Base-by-base conservation (phyloP, 2,113 vertebrate species). In the Meles meles region DNA sequence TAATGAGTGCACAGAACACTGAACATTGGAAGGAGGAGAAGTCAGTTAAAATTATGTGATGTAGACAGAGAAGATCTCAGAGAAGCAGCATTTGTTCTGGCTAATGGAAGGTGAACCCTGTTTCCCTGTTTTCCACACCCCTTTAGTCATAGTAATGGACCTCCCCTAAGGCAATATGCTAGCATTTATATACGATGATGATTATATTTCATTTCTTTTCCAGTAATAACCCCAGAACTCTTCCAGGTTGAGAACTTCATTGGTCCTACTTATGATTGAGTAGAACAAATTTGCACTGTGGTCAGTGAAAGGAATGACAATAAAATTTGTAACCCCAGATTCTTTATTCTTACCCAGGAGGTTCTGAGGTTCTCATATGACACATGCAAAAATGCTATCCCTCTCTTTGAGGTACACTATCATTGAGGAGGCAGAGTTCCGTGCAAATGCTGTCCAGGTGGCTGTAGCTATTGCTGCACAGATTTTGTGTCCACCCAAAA, bases 41-140 rank as follows among this genome's bases (percentile, higher is more conserved):
- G 44, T 94, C 37, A 31, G 34, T 93, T 94, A 96, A 90, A 76
- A 69, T 91, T 84, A 21, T 42, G 34, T 83, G 25, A 49, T 59
- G 5, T n/a, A 71, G 27, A 76, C 17, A 25, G 13, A 21, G 72
- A 77, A 42, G 31, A 72, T 23, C 44, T 86, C 89, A 92, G 49
- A 59, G 44, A 84, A 97, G 82, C 25, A 52, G 14, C 11, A 89
- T 83, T 92, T 59, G 3, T 93, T 71, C 49, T 77, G 27, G 14
- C 29, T 86, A 59, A 47, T 47, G 34, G 39, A 80, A 27, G 23
- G 6, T 42, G 7, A 93, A 12, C 7, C 11, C 55, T 44, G 7
- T 72, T 88, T 90, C 42, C 52, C 5, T 69, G 12, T 94, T 95
- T 85, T 92, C 37, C 69, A 67, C 47, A 49, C 37, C 89, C 49